Conservation (phyloP, 2,888 invertebrate species). For the Drosophila aldrichi region DNA sequence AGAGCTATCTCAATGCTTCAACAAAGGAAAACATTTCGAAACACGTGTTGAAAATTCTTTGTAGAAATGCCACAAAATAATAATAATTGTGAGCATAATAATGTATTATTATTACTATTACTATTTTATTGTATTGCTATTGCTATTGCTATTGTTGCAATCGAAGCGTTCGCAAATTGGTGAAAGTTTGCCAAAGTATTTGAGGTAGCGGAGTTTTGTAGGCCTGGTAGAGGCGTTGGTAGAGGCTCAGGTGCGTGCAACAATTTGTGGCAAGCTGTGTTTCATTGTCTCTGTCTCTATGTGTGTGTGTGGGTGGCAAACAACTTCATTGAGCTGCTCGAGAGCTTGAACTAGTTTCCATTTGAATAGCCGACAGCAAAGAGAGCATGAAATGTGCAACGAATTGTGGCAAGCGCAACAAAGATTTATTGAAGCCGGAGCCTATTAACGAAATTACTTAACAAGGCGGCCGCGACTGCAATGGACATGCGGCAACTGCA, state of each 20-base stretch:
- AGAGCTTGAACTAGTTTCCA: slow-evolving; percentile 72
- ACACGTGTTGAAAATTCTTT: slow-evolving; percentile 32
- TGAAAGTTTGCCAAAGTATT: slow-evolving; percentile 66
- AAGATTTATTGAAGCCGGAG: slow-evolving; percentile 72
- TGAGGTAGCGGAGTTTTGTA: slow-evolving; percentile 14
- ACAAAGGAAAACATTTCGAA: slow-evolving; percentile 26
- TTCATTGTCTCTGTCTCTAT: slow-evolving; percentile 2
- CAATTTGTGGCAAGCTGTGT: slow-evolving; percentile 50
- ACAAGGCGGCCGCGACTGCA: slow-evolving; percentile 71
- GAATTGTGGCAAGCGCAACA: slow-evolving; percentile 78
- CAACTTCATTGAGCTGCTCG: slow-evolving; percentile 68
- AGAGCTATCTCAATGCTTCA: no score
- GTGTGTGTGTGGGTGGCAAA: slow-evolving; percentile 37
- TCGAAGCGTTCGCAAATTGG: slow-evolving; percentile 66
- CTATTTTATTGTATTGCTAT: background rate
- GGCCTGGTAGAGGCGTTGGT: background rate
- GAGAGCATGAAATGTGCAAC: slow-evolving; percentile 81
- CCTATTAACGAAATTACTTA: slow-evolving; percentile 81
- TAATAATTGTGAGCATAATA: slow-evolving; percentile 26
- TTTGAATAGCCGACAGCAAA: slow-evolving; percentile 69
- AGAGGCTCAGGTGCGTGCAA: slow-evolving; percentile 63
- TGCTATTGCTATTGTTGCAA: slow-evolving; percentile 50
- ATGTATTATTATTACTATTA: slow-evolving; percentile 29
- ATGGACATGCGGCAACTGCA: slow-evolving; percentile 61
- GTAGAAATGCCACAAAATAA: slow-evolving; percentile 32